Base-by-base conservation (phyloP, 1,140 invertebrate genomes). In the Choristoneura fumiferana region DNA sequence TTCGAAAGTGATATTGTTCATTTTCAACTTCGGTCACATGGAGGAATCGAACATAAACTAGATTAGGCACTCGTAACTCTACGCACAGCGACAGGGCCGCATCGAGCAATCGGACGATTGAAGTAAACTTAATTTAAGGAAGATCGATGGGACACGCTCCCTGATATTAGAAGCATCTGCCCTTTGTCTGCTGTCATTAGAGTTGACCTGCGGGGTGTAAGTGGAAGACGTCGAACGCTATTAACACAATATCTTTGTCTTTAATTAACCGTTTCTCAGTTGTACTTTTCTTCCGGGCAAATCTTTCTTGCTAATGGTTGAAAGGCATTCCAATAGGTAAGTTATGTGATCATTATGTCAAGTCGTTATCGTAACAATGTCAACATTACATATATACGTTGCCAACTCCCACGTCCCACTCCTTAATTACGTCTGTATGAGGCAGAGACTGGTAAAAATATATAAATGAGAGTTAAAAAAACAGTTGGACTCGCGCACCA, bases 71-170 rank as follows among this genome's bases (percentile, higher is more conserved):
- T 43, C 40, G 40, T 18, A n/a, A 43, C 17, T 49, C 18, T 49
- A 49, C 17, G 18, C 18, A n/a, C 43, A 29, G 43, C 29, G 22
- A 49, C 29, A 49, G 22, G 43, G 43, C 22, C 43, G 22, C 43
- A 49, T 17, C 17, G 43, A 37, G n/a, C n/a, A n/a, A n/a, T n/a
- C 52, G 61, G 18, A 12, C 22, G 43, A 57, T 45, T 22, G 43
- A 13, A 62, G 37, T 37, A 57, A 60, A 60, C 56, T 60, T 67
- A 71, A 71, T 64, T 65, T 71, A 55, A 57, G 57, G 58, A 38
- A 57, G 63, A 64, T 66, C 43, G 57, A 62, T 14, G 49, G 57
- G 40, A 63, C 35, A 34, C 57, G 36, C 36, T 35, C 38, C 37
- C 52, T 62, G 36, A 54, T 49, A 61, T 54, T 49, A 49, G 22